phyloP scores from a whole-genome alignment of 2,113 vertebrate genomes.

The Xenotilapia flavipinnis region DNA sequence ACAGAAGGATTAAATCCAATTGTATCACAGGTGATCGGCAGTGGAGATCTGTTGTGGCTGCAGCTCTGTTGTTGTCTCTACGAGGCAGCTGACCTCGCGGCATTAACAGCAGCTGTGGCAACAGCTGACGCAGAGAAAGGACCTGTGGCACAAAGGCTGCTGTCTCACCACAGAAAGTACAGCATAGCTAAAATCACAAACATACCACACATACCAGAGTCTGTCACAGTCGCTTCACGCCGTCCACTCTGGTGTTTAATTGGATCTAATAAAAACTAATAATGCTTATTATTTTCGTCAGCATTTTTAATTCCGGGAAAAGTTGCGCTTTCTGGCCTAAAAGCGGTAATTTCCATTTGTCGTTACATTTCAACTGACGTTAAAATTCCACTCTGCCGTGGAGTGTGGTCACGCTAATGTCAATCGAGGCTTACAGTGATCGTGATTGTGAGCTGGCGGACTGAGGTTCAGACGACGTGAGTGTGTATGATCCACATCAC shows the following conservation, averaged over 20 bases:
- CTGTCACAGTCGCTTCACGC: neutral
- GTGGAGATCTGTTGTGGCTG: neutral
- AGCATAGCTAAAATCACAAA: constrained; percentile 2
- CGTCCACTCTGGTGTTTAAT: neutral
- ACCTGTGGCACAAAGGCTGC: constrained; percentile 11
- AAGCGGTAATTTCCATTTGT: neutral
- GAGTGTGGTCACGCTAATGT: neutral
- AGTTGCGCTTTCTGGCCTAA: neutral
- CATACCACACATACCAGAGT: constrained; percentile 14
- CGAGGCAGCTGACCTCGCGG: constrained; percentile 36
- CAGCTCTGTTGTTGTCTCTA: neutral
- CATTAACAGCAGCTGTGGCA: constrained; percentile 51
- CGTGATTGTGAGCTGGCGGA: rapidly evolving
- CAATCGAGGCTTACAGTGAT: neutral
- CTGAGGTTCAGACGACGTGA: neutral
- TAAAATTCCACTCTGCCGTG: neutral
- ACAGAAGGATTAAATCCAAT: neutral
- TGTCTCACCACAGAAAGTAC: constrained; percentile 8
- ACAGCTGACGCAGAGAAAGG: constrained; percentile 47
- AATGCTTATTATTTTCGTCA: neutral
- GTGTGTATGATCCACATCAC: neutral
- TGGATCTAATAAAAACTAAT: neutral
- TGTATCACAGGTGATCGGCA: neutral
- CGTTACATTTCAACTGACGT: neutral
- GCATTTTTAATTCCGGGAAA: neutral